Evolutionary conservation across 2,797 vertebrate genomes (phyloP).

Genomic region (Cynodonichthys magdalenae): DNA sequence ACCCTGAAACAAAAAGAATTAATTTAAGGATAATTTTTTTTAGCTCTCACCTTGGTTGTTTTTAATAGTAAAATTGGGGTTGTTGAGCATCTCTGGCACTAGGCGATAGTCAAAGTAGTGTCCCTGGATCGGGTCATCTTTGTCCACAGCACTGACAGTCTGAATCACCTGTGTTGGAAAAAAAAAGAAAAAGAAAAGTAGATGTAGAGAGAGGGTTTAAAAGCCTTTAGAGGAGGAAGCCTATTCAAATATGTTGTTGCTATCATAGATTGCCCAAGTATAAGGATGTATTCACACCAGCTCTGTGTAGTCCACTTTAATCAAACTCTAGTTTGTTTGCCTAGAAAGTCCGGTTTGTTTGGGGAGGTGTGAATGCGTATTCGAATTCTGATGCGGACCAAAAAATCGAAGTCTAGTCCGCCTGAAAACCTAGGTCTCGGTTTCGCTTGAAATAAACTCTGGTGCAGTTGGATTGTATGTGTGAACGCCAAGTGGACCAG

Average conservation of each 20-base stretch:
- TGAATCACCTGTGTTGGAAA: slow-evolving; percentile 89
- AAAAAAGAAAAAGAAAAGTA: slow-evolving; percentile 41
- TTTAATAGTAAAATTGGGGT: slow-evolving; percentile 99
- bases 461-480: no score
- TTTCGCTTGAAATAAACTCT: no score
- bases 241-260: slow-evolving; percentile 61
- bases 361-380: no score
- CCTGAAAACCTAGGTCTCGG: no score
- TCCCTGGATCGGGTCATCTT: slow-evolving; percentile 94
- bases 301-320: no score
- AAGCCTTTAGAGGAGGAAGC: slow-evolving; percentile 34
- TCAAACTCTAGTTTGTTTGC: no score
- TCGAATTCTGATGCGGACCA: no score
- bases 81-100: slow-evolving; percentile 93
- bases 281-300: slow-evolving; percentile 15
- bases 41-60: slow-evolving; percentile 91
- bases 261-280: slow-evolving; percentile 40
- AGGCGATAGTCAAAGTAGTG: slow-evolving; percentile 96
- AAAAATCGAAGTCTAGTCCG: no score
- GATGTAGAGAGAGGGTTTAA: slow-evolving; percentile 30
- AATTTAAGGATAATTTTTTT: not conserved
- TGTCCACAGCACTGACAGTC: slow-evolving; percentile 94
- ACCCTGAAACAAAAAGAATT: slow-evolving; percentile 9
- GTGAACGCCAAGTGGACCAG: no score
- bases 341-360: no score